phyloP scores from a whole-genome alignment of 2,113 vertebrate species.

The Stigmatopora argus region DNA sequence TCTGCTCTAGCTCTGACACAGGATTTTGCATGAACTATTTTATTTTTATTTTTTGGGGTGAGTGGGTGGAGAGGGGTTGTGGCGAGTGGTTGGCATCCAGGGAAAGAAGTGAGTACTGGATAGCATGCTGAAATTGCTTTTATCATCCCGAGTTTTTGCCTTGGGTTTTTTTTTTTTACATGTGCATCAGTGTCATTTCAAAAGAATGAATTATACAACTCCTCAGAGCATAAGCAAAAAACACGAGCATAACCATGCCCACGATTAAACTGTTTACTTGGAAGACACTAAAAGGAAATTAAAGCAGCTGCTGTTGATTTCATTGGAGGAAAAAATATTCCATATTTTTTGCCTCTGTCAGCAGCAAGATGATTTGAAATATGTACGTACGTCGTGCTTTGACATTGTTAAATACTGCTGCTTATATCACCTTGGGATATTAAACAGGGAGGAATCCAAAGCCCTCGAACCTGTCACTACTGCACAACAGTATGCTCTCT shows the following conservation, averaged over 20 bases:
- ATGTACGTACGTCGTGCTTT: not conserved
- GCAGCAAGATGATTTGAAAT: conserved; percentile 15
- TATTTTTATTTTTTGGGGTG: too few species aligned
- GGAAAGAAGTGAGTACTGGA: not conserved
- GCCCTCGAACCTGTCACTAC: not conserved
- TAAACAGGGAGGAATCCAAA: not conserved
- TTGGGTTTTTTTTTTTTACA: conserved; percentile 14
- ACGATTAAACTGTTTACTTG: conserved; percentile 32
- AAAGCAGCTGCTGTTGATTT: conserved; percentile 15
- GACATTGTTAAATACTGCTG: conserved; percentile 1
- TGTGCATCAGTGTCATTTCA: conserved; percentile 14
- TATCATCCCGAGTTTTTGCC: conserved; percentile 20
- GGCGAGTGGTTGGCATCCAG: too few species aligned
- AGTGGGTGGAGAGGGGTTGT: too few species aligned
- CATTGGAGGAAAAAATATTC: not conserved
- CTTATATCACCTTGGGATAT: conserved; percentile 11
- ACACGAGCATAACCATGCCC: conserved; percentile 25
- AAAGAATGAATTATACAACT: conserved; percentile 15
- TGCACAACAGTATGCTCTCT: not conserved
- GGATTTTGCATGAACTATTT: too few species aligned
- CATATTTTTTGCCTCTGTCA: not conserved
- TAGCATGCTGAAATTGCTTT: not conserved
- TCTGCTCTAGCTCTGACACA: too few species aligned
- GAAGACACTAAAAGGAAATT: conserved; percentile 33
- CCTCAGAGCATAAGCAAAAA: conserved; percentile 13